Evolutionary conservation across 2,888 invertebrate species (phyloP), one percentile per base, ranked within the genome.

Genomic region (Drosophila fungiperda): DNA sequence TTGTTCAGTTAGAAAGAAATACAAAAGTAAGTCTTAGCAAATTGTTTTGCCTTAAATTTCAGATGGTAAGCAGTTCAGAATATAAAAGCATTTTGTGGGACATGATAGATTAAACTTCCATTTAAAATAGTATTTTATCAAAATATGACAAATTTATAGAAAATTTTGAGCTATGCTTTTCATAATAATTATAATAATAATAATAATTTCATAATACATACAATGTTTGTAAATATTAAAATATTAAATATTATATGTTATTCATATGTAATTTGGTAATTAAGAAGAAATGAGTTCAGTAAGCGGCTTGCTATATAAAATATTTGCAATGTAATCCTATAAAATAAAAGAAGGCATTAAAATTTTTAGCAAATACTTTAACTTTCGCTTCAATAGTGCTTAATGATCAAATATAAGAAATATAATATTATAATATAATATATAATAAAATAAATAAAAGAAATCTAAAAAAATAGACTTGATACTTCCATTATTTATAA

Each of bases 331-430:
- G 7, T 15, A 15, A 20, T 20, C 45, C 20, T 17, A 17, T 17
- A 0, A 6, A 12, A 12, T 0, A 12, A 12, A 38, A 8, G 17
- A 42, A 40, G 5, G 3, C 12, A 6, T 7, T 42, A 0, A 3
- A 20, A 7, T 20, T 12, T 20, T 0, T 7, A 8, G 7, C 7
- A 17, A 0, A 36, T 36, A 17, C 7, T 15, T 36, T 17, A 0
- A 7, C 6, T 20, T 45, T 7, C 20, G 12, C 12, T 42, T n/a
- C 2, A 40, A 40, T 5, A 5, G n/a, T 40, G n/a, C 17, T 40
- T 20, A 23, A 20, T 29, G 29, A 6, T 0, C 6, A 29, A 29
- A 29, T 6, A 29, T 5, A 29, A 26, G 3, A 26, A 26, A 26
- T 26, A 26, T 3, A 26, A 26, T 26, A 26, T 26, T 26, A 26